Base-by-base conservation (phyloP, 30 jellyfish, hydroid and myxozoan species). In the Euphysa ruthae region DNA sequence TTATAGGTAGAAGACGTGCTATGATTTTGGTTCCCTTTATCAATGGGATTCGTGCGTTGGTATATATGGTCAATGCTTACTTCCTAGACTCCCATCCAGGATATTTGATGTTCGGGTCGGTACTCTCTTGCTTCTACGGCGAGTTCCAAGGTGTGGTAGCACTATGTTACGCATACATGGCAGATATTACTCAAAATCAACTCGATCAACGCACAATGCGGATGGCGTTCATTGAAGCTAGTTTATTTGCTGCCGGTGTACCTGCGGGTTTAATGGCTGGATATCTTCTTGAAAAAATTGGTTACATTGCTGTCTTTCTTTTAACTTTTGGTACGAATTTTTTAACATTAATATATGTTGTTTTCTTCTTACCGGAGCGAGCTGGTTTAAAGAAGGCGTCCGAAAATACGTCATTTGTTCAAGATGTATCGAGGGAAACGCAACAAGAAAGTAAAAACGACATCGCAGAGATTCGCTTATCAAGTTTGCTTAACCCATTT, bases 211-310 rank as follows among this genome's bases (percentile, higher is more conserved):
- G 97, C 22, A 88, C 97, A 20, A 68, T 75, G 93, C 61, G 97
- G 16, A 73, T 88, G 94, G 89, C 97, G 13, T 58, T 75, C 38
- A 38, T 81, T 16, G 97, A 88, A 32, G 90, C 93, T 1, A 50
- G 93, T 34, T 61, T 81, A 69, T 88, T 70, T 71, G 58, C 69
- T 28, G 82, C 90, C 25, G 93, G 91, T 1, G 89, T 79, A 2
- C 94, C 94, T 4, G 91, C 94, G 15, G 94, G 92, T 13, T 74
- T 88, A 20, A 57, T 74, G 5, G 44, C 91, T 14, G 97, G 94
- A 10, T 81, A 42, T 55, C 61, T 80, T 58, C 72, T 79, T 13
- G 81, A 88, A 38, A 52, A 56, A 15, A 23, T 68, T 29, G 97
- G 97, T 3, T 88, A 35, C 55, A 78, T 70, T 5, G 61, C 93